Evolutionary conservation across 2,888 invertebrate genomes (phyloP).

Genomic region (Ellobium chinense): DNA sequence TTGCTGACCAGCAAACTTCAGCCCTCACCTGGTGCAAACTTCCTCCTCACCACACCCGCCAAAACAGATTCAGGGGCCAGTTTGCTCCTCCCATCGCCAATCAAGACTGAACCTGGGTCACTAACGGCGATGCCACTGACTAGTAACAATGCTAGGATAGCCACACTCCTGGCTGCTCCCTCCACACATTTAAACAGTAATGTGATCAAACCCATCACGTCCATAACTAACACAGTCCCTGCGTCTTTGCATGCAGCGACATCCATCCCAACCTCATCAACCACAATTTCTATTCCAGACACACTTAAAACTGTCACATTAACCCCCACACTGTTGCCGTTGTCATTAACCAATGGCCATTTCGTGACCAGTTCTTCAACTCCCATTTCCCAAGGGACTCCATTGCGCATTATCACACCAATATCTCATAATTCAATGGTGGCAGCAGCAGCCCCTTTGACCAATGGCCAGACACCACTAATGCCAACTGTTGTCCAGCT

Average conservation of each 20-base stretch:
- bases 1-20: neutral
- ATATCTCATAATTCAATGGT: slow-evolving; percentile 23
- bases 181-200: neutral
- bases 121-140: neutral
- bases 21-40: neutral
- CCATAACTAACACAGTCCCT: neutral
- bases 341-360: slow-evolving; percentile 4
- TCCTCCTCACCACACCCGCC: neutral
- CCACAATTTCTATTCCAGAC: neutral
- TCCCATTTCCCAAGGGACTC: neutral
- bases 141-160: slow-evolving; percentile 18
- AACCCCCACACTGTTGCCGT: slow-evolving; percentile 6
- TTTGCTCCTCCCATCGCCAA: neutral
- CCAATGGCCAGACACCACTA: slow-evolving; percentile 29
- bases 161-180: slow-evolving; percentile 27
- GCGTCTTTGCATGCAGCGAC: neutral
- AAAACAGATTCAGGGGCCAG: neutral
- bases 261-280: neutral
- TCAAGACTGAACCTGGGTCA: neutral
- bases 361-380: neutral
- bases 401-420: slow-evolving; percentile 19
- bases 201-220: neutral
- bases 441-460: neutral
- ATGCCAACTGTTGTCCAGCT: slow-evolving; percentile 42
- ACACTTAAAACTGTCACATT: slow-evolving; percentile 7